Percentiles rank a stretch among this genome's conserved stretches.
Conservation (phyloP, 2,797 vertebrate genomes). For the Lagodon rhomboides region DNA sequence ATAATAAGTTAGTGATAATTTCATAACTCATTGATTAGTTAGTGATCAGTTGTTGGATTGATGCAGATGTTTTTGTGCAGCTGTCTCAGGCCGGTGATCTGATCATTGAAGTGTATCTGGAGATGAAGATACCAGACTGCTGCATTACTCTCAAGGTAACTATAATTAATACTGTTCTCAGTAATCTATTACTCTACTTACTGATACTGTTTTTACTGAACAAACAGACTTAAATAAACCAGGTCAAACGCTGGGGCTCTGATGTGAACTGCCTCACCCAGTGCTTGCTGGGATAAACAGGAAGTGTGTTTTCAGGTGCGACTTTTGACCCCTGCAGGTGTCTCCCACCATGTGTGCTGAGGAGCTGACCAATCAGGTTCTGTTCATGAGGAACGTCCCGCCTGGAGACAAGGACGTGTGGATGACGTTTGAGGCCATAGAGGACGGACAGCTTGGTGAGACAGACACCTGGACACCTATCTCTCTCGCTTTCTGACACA, state of each 20-base stretch:
- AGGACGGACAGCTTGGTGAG: constrained; percentile 95
- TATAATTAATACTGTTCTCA: not conserved
- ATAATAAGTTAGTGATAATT: too few relatives aligned
- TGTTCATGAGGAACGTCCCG: constrained; percentile 93
- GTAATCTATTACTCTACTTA: not conserved
- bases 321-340: constrained; percentile 85
- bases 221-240: too few relatives aligned
- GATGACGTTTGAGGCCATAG: constrained; percentile 95
- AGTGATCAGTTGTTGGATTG: too few relatives aligned
- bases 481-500: too few relatives aligned
- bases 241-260: not conserved
- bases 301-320: not conserved
- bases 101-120: constrained; percentile 97
- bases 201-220: not conserved
- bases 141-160: constrained; percentile 95
- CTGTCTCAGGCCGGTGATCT: constrained; percentile 97
- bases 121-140: constrained; percentile 93
- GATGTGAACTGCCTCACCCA: too few relatives aligned
- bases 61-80: constrained; percentile 72
- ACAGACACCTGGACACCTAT: not conserved
- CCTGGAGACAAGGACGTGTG: constrained; percentile 91
- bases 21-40: too few relatives aligned
- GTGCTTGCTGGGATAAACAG: not conserved
- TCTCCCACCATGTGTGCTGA: constrained; percentile 95
- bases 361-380: constrained; percentile 96